Percentiles rank a stretch among this genome's conserved stretches.
Evolutionary conservation across 2,888 invertebrate species (phyloP).

Genomic region (Lydus trimaculatus): DNA sequence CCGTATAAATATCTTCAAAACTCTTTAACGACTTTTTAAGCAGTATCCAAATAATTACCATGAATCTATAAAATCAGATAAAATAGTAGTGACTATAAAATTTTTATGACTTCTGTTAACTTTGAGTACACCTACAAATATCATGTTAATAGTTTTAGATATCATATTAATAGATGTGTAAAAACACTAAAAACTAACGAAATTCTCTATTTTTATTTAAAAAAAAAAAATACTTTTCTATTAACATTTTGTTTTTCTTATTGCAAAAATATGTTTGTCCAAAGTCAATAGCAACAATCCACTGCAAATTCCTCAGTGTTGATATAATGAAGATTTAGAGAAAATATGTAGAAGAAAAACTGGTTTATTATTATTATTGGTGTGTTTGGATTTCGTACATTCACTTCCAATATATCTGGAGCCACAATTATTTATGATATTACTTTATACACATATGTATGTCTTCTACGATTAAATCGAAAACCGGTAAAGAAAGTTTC

Average conservation of each 20-base stretch:
- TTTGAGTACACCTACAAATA: neutral
- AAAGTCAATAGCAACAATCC: neutral
- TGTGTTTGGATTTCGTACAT: neutral
- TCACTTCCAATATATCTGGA: neutral
- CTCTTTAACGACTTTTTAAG: neutral
- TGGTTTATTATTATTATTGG: neutral
- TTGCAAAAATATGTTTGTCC: neutral
- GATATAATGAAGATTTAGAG: neutral
- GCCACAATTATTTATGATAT: constrained; percentile 1
- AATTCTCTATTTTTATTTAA: neutral
- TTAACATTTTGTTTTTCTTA: neutral
- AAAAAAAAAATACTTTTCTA: neutral
- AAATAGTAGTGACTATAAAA: constrained; percentile 1
- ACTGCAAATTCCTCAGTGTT: neutral
- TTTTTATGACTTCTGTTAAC: neutral
- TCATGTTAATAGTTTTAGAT: neutral
- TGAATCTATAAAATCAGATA: constrained; percentile 5
- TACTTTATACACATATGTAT: neutral
- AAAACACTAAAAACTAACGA: neutral
- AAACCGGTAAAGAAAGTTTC: neutral
- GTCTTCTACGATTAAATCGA: neutral
- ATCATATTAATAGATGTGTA: neutral
- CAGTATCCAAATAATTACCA: neutral
- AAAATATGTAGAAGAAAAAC: neutral
- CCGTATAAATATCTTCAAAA: neutral